phyloP scores from a whole-genome alignment of 2,797 vertebrate genomes.

The Zalophus californianus region DNA sequence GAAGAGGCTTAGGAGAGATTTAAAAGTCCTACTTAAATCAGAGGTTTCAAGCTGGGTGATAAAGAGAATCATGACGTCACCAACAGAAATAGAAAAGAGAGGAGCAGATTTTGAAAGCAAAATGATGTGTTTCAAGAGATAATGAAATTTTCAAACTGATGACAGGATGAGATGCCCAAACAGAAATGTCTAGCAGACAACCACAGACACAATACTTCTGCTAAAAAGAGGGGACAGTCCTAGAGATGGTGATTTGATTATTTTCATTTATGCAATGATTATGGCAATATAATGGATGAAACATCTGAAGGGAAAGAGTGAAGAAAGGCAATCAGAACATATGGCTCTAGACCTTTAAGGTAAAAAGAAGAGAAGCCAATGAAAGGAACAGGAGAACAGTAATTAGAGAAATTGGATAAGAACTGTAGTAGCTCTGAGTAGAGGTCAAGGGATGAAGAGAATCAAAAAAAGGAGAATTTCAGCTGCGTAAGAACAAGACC shows the following conservation, averaged over 20 bases:
- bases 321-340: not conserved
- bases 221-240: not conserved
- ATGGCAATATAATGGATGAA: not conserved
- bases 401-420: not conserved
- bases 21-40: not conserved
- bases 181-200: constrained; percentile 8
- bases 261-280: constrained; percentile 13
- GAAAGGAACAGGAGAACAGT: not conserved
- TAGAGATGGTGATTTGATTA: not conserved
- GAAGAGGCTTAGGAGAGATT: not conserved
- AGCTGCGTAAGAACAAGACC: not conserved
- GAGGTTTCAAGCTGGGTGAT: not conserved
- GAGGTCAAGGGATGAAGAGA: not conserved
- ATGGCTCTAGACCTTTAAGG: not conserved
- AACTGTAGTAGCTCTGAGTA: not conserved
- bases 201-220: not conserved
- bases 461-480: not conserved
- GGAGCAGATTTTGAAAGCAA: not conserved
- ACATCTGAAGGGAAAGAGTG: not conserved
- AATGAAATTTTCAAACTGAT: not conserved
- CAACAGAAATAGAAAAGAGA: not conserved
- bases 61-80: not conserved
- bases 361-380: not conserved
- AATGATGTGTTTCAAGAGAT: not conserved
- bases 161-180: not conserved